Evolutionary conservation across 2,888 invertebrate genomes (phyloP).

Genomic region (Dexiosoma caninum): DNA sequence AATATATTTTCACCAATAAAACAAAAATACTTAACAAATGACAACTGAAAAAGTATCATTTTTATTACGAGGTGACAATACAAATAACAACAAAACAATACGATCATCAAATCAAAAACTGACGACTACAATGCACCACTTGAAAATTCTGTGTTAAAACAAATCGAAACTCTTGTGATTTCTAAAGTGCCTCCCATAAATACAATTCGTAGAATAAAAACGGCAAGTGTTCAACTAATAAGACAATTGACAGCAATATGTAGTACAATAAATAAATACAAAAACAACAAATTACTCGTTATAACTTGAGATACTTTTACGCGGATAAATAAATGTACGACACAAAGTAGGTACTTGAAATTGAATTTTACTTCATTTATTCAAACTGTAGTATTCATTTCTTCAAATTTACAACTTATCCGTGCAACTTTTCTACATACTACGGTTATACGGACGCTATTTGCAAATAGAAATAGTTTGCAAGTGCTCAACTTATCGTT

Average conservation of each 20-base stretch:
- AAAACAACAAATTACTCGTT: slow-evolving; percentile 8
- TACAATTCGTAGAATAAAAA: slow-evolving; percentile 13
- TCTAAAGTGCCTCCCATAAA: slow-evolving; percentile 52
- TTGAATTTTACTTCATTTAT: too few relatives aligned
- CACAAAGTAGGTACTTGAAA: slow-evolving; percentile 13
- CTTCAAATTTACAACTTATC: too few relatives aligned
- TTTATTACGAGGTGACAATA: slow-evolving; percentile 22
- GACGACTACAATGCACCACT: slow-evolving; percentile 23
- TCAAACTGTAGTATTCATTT: neutral
- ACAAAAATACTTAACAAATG: slow-evolving; percentile 2
- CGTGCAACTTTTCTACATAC: too few relatives aligned
- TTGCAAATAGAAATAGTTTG: too few relatives aligned
- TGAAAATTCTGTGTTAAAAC: slow-evolving; percentile 53
- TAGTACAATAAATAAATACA: slow-evolving; percentile 5
- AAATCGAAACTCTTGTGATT: slow-evolving; percentile 56
- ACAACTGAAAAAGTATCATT: slow-evolving; percentile 14
- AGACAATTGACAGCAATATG: slow-evolving; percentile 1
- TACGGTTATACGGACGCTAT: too few relatives aligned
- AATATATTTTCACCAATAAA: slow-evolving; percentile 25
- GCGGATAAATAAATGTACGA: slow-evolving; percentile 31
- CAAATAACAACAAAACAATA: neutral
- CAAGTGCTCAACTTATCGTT: too few relatives aligned
- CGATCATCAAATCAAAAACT: slow-evolving; percentile 9
- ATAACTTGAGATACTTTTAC: slow-evolving; percentile 27
- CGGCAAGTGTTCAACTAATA: slow-evolving; percentile 39